Base-by-base conservation (phyloP, 2,113 vertebrate species). In the Ammodytes marinus region DNA sequence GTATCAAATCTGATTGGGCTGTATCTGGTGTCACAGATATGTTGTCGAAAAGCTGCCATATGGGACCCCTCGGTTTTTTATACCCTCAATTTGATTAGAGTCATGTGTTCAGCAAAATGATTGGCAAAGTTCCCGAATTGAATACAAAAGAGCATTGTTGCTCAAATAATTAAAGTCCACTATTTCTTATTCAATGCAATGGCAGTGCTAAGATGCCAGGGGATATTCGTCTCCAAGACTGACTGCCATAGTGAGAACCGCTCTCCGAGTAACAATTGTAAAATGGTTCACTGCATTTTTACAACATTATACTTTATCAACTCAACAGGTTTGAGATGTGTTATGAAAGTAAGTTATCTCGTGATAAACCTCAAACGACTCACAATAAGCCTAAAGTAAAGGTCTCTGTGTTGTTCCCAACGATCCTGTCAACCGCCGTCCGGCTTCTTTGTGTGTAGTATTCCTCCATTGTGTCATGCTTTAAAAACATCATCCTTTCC, bases 1-100 rank as follows among this genome's bases (percentile, higher is more conserved):
- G 77, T 80, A 92, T 89, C 87, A 91, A 79, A 76, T 86, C 64
- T 74, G 81, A 86, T 83, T 89, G 73, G 57, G 86, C 78, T 58
- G 69, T 42, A 39, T 69, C 78, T 81, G 64, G 69, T 80, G 89
- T 87, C 77, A 70, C 69, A 67, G 64, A 80, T 84, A 60, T 76
- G 66, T 67, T 80, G 79, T 82, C 82, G 86, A 70, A 86, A 63
- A 2, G 46, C 40, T 76, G 74, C 87, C 84, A 86, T 70, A 78
- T 85, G 81, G 60, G 60, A 39, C 50, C 58, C 27, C 60, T 58
- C 10, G 67, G 11, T 42, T 69, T 82, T 77, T 72, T 35, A 72
- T 47, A 12, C 17, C 15, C 27, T 43, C n/a, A 42, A 69, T 73
- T 61, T 87, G 5, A 90, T 83, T 67, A 35, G 19, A 66, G 60